Base-by-base conservation (phyloP, 2,797 vertebrate species). In the Pangasius krempfi region DNA sequence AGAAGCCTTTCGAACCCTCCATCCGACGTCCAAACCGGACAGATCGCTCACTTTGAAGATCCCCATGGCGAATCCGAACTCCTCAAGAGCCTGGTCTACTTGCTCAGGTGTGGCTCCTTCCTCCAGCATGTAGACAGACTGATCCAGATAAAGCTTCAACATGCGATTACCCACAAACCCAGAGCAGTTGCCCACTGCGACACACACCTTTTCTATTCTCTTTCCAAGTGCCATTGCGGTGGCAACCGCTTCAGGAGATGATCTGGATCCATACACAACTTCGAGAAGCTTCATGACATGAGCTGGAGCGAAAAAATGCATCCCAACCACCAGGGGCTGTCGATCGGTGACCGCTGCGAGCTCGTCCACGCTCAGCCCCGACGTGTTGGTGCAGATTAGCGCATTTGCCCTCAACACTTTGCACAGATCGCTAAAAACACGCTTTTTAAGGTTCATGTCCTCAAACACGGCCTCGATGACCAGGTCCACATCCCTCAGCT, bases 401-500 rank as follows among this genome's bases (percentile, higher is more conserved):
- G 97, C 92, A 58, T 86, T 94, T 0, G 97, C 95, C 91, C 96
- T 97, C 92, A 98, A 98, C 82, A 96, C 18, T 0, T 89, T 89
- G 0, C 97, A 97, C 22, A 99, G 94, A 90, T 97, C 96, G 16
- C 87, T 92, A 92, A 99, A 99, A 91, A 99, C 92, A 56, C 92
- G 91, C 92, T 97, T 96, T 94, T 99, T 99, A 50, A 99, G 93
- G 0, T 85, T 91, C 95, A 97, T 96, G 88, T 99, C 96, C 93
- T 99, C 98, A 93, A 97, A 99, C 81, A 99, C 97, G 0, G 98
- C 98, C 94, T 99, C 98, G 0, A 99, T 96, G 79, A 99, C 96
- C 86, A 99, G 94, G 91, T 99, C 97, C 0, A 94, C 97, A 1
- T 96, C 94, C 20, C 76, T 85, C 16, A 96, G 94, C 0, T 93